phyloP scores from a whole-genome alignment of 2,888 invertebrate genomes.

The Baccha elongata region DNA sequence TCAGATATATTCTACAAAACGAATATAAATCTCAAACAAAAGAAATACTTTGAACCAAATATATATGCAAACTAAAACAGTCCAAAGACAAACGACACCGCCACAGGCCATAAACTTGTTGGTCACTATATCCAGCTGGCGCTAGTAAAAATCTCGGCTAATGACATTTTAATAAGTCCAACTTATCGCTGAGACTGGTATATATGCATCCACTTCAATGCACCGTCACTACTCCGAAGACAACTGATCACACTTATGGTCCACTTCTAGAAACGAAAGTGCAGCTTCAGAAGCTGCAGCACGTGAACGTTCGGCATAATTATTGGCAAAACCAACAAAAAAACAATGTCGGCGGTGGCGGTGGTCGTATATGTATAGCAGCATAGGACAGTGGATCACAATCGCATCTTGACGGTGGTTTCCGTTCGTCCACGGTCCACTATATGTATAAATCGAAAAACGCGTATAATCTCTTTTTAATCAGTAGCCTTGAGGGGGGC shows the following conservation, averaged over 20 bases:
- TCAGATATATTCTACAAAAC: conserved; percentile 28
- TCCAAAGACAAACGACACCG: conserved; percentile 65
- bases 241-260: conserved; percentile 47
- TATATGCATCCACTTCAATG: conserved; percentile 4
- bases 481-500: conserved; percentile 60
- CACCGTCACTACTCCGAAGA: not conserved
- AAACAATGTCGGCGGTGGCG: conserved; percentile 10
- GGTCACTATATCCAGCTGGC: conserved; percentile 37
- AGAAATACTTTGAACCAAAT: conserved; percentile 3
- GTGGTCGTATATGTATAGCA: not conserved
- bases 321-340: conserved; percentile 26
- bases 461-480: conserved; percentile 68
- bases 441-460: conserved; percentile 52
- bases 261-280: conserved; percentile 47
- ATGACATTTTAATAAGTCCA: conserved; percentile 73
- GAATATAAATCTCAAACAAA: conserved; percentile 55
- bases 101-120: conserved; percentile 49
- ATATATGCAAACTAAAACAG: conserved; percentile 43
- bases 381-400: conserved; percentile 39
- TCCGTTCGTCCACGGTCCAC: conserved; percentile 34
- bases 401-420: conserved; percentile 22
- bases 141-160: conserved; percentile 71
- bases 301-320: conserved; percentile 32
- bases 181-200: conserved; percentile 56
- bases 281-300: conserved; percentile 26